Percentiles rank a stretch among this genome's conserved stretches.
These are phyloP conservation scores for Lasioglossum malachurum DNA, from an alignment of 2,888 invertebrate genomes.

Conservation along the genomic window DNA sequence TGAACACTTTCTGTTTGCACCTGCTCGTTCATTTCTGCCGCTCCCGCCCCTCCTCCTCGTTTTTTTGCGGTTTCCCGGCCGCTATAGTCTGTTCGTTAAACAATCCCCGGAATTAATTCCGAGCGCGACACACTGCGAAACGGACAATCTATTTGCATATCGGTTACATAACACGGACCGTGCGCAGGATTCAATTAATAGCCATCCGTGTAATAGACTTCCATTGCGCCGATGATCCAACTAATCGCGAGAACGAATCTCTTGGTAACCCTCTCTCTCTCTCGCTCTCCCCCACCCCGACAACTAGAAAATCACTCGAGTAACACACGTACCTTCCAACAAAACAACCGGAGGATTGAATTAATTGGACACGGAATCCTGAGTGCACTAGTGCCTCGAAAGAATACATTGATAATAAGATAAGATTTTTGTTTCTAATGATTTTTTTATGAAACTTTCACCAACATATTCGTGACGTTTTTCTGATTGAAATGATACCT, in stretches of 20 bases:
- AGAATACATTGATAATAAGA: not conserved
- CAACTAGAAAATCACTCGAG: slow-evolving; percentile 1
- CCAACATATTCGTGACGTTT: not conserved
- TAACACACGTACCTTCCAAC: not conserved
- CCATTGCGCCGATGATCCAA: slow-evolving; percentile 52
- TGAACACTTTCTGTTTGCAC: slow-evolving; percentile 10
- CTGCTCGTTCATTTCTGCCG: slow-evolving; percentile 31
- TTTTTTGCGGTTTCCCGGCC: not conserved
- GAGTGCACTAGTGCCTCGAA: not conserved
- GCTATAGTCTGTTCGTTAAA: slow-evolving; percentile 43
- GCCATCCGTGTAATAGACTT: slow-evolving; percentile 56
- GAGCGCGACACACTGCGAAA: slow-evolving; percentile 48
- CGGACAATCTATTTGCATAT: slow-evolving; percentile 60
- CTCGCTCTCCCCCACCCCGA: not conserved
- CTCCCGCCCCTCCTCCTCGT: not conserved
- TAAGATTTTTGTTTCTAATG: not conserved
- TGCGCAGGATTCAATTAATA: slow-evolving; percentile 57
- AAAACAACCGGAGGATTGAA: not conserved
- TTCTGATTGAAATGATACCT: no score
- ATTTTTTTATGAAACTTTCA: not conserved
- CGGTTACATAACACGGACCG: slow-evolving; percentile 58
- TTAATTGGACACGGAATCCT: not conserved
- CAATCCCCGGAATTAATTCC: slow-evolving; percentile 57
- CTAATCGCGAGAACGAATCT: slow-evolving; percentile 49
- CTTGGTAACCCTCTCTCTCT: not conserved